Evolutionary conservation across 1,140 invertebrate genomes (phyloP), one percentile per base, ranked within the genome.

Genomic region (Drepana arcuata): DNA sequence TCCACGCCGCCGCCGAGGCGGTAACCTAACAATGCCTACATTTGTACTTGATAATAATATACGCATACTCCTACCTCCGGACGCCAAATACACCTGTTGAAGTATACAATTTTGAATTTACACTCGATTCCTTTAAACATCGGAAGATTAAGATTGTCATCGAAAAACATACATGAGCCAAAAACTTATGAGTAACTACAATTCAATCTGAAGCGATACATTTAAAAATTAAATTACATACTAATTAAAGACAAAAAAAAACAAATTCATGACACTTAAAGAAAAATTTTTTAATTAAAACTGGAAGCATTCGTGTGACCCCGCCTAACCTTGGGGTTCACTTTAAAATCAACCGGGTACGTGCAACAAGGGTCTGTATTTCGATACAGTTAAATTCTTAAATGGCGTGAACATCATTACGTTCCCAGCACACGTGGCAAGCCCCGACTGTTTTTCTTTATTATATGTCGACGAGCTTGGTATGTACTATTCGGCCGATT

Each of bases 11-110:
- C 38, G 40, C 29, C 38, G 21, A 44, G 43, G 57, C 50, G 41
- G 51, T 51, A 47, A 65, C 61, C 44, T 58, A 64, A 59, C 52
- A 59, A 67, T 48, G 49, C 45, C 56, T 68, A 72, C 54, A 68
- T 73, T 74, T 73, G 74, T 72, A 77, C 68, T 75, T 68, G 67
- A 61, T 57, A 53, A 65, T 66, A 64, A 66, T 64, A 63, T 59
- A 62, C 55, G 51, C 58, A 41, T 46, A 43, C 43, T 43, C 47
- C 40, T 52, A 58, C 35, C 38, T 54, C 41, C 57, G 65, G 61
- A 72, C 72, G 64, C 48, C 64, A 65, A 58, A 60, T 55, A 60
- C 52, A 61, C n/a, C n/a, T n/a, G n/a, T 58, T 64, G 51, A 47
- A 45, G 59, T 66, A 59, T 47, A 60, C 59, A n/a, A 45, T 51